Evolutionary conservation across 2,888 invertebrate species (phyloP), one percentile per base, ranked within the genome.

Genomic region (Heterodera filipjevi): DNA sequence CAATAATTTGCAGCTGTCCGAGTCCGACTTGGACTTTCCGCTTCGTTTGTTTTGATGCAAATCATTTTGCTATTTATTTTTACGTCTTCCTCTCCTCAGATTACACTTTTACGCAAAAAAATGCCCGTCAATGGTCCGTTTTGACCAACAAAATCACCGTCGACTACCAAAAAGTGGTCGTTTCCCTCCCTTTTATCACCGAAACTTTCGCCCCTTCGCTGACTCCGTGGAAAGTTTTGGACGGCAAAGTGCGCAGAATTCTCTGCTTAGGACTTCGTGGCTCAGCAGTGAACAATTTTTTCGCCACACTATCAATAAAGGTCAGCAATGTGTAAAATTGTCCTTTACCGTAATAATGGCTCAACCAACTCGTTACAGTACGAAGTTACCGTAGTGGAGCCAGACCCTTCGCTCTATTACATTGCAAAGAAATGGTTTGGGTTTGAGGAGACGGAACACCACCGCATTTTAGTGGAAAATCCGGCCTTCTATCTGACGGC

Each of bases 181-280:
- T 75, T 32, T 30, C 53, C 19, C 75, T 66, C 10, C 75, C 75
- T 19, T 75, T 75, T 35, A 53, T 75, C 66, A 75, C 75, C 30
- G 64, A 75, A 53, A 75, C 75, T 10, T 75, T 75, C 33, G 66
- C 46, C 16, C 75, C 64, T 64, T 33, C 32, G n/a, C 30, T 75
- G 46, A 75, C 68, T 32, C 75, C 75, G 1, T 53, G 46, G 46
- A 75, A 75, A 32, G 53, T 75, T 46, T 32, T 35, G 66, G 75
- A 75, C 32, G 75, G 75, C 22, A 64, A 75, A 35, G n/a, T 35
- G 12, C 75, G 75, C 10, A 49, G 75, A 53, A 35, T 75, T 16
- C 75, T 75, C 46, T 75, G 75, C 46, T n/a, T 75, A 22, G 75
- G 75, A 22, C 32, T 75, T 30, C 75, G 68, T 12, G 75, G 75